Evolutionary conservation across 2,113 vertebrate species (phyloP).

Genomic region (Kobus ellipsiprymnus): DNA sequence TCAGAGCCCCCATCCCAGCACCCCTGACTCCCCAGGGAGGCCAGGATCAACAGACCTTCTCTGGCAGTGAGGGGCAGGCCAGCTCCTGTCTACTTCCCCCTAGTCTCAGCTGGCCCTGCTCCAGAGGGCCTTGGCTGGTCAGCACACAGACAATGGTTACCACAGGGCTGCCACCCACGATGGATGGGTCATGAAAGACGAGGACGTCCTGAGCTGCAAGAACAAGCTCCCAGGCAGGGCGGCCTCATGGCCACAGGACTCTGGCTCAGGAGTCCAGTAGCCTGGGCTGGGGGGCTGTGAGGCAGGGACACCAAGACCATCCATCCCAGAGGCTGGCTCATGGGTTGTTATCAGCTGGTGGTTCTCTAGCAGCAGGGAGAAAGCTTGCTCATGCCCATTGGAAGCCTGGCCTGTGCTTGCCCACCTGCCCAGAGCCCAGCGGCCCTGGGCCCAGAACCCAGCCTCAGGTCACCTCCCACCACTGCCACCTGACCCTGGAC

Average conservation of each 20-base stretch:
- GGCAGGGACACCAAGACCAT: accelerated
- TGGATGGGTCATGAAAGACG: neutral
- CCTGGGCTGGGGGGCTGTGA: accelerated
- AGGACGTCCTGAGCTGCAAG: accelerated
- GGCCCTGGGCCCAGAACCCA: neutral
- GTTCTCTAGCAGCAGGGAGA: neutral
- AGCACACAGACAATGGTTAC: neutral
- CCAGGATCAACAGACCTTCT: neutral
- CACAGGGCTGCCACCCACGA: neutral
- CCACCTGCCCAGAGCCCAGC: neutral
- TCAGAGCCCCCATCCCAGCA: neutral
- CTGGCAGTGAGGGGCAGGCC: accelerated
- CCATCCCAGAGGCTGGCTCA: neutral
- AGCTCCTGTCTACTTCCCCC: neutral
- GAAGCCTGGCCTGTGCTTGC: neutral
- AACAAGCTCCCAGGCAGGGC: neutral
- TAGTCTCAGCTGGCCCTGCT: neutral
- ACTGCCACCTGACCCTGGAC: neutral
- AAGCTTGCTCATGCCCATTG: accelerated
- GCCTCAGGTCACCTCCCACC: neutral
- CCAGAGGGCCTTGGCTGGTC: neutral
- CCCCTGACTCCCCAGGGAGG: neutral
- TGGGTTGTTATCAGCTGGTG: neutral
- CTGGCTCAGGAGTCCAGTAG: neutral
- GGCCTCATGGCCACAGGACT: neutral